Evolutionary conservation across 2,113 vertebrate genomes (phyloP), one percentile per base, ranked within the genome.

Genomic region (Cinclus cinclus): DNA sequence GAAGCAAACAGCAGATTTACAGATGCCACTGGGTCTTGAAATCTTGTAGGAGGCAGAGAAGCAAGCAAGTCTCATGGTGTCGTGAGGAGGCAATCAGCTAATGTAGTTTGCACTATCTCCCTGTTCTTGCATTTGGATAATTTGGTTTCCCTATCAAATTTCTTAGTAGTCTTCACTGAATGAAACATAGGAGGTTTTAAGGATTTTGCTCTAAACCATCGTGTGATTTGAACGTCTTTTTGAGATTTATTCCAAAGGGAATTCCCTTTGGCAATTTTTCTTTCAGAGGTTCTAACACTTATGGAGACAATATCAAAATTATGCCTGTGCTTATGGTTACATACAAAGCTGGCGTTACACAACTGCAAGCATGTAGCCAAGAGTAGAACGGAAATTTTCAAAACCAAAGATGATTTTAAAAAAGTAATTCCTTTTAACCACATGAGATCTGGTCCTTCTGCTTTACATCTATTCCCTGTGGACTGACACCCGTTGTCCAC

Each of bases 361-460:
- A 89, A 33, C n/a, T 64, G 41, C 62, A 68, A 62, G 52, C 31
- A 62, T 46, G 37, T 42, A 95, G 94, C 77, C 87, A 94, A 87
- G 49, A 67, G 46, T 87, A 81, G 68, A 84, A 78, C 46, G 77
- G 87, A 95, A 96, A 87, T 41, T 85, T 82, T 73, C 68, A 87
- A 52, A 93, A 89, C 50, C 65, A 80, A 85, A 83, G 39, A 25
- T 70, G 11, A 83, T 65, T 74, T 27, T 23, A 28, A 84, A 83
- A 58, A 62, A 30, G 10, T 35, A 31, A 33, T 50, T 70, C n/a
- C 11, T 39, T 89, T 84, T 7, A 2, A 23, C 89, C 47, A 46
- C 50, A 74, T 1, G 4, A 46, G 23, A 53, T 52, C 47, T 84
- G 9, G 14, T 47, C 53, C 15, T 71, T 80, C 67, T 74, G 10